Conservation (phyloP, 2,797 vertebrate genomes). For the Enteromius unitaeniatus region DNA sequence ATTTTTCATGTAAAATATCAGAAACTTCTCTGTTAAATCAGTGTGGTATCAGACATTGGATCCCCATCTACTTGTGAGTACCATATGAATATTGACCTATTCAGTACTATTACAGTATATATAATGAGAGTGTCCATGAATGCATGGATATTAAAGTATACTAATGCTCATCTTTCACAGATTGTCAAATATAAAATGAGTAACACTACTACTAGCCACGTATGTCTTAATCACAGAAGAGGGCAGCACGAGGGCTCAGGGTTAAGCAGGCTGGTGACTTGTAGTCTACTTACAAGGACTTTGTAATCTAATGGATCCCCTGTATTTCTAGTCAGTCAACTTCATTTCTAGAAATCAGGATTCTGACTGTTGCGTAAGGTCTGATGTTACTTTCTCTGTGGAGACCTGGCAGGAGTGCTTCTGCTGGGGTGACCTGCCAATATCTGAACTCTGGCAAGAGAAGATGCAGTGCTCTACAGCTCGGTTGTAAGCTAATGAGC, state of each 20-base stretch:
- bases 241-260: not conserved
- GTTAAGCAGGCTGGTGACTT: constrained; percentile 22
- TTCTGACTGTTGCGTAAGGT: constrained; percentile 23
- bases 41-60: not conserved
- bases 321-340: not conserved
- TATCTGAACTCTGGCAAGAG: constrained; percentile 32
- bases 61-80: not conserved
- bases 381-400: constrained; percentile 34
- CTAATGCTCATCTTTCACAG: not conserved
- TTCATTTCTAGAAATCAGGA: constrained; percentile 50
- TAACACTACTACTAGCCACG: constrained; percentile 9
- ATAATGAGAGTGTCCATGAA: not conserved
- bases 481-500: constrained; percentile 40
- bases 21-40: not conserved
- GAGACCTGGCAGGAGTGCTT: constrained; percentile 35
- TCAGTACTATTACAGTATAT: not conserved
- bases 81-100: not conserved
- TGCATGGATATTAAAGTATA: not conserved
- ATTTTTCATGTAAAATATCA: not conserved
- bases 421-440: constrained; percentile 34
- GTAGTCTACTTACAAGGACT: constrained; percentile 22
- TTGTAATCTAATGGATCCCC: constrained; percentile 39
- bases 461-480: constrained; percentile 20
- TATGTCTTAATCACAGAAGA: not conserved
- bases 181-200: not conserved